These are phyloP conservation scores for Chloroclystis v-ata DNA, from an alignment of 2,888 invertebrate species.

Conservation along the genomic window DNA sequence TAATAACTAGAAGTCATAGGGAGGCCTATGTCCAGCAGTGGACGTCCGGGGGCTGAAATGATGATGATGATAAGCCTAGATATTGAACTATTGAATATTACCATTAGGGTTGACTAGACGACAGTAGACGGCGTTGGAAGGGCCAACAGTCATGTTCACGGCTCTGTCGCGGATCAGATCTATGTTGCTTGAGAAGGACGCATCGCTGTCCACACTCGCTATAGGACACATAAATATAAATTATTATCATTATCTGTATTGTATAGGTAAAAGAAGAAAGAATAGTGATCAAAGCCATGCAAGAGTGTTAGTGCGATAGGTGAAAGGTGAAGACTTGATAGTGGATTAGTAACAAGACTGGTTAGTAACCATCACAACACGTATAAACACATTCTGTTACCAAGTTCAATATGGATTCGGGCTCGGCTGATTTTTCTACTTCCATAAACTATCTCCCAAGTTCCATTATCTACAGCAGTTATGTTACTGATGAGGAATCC, in stretches of 20 bases:
- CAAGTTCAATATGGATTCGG: slow-evolving; percentile 38
- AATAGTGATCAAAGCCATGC: slow-evolving; percentile 6
- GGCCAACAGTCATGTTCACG: slow-evolving; percentile 43
- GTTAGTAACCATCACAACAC: background rate
- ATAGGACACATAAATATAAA: too few species aligned
- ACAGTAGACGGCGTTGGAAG: slow-evolving; percentile 55
- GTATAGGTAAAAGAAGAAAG: background rate
- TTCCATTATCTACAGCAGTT: slow-evolving; percentile 36
- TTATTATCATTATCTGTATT: background rate
- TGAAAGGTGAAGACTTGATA: slow-evolving; percentile 3
- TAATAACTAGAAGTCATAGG: too few species aligned
- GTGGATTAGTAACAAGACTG: background rate
- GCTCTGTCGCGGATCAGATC: slow-evolving; percentile 31
- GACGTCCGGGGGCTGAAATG: too few species aligned
- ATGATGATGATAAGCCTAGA: too few species aligned
- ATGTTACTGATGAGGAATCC: slow-evolving; percentile 46
- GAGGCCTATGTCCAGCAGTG: too few species aligned
- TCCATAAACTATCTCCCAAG: slow-evolving; percentile 54
- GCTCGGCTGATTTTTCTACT: slow-evolving; percentile 44
- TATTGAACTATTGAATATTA: background rate
- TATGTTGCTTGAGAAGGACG: slow-evolving; percentile 6
- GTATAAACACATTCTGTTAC: slow-evolving; percentile 37
- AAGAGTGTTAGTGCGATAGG: slow-evolving; percentile 8
- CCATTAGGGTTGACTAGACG: slow-evolving; percentile 39
- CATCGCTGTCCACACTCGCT: slow-evolving; percentile 2